A percentile compares a stretch with the other conserved stretches of the same genome.
These are phyloP conservation scores for Podabrus alpinus DNA, from an alignment of 2,888 invertebrate species.

Conservation along the genomic window DNA sequence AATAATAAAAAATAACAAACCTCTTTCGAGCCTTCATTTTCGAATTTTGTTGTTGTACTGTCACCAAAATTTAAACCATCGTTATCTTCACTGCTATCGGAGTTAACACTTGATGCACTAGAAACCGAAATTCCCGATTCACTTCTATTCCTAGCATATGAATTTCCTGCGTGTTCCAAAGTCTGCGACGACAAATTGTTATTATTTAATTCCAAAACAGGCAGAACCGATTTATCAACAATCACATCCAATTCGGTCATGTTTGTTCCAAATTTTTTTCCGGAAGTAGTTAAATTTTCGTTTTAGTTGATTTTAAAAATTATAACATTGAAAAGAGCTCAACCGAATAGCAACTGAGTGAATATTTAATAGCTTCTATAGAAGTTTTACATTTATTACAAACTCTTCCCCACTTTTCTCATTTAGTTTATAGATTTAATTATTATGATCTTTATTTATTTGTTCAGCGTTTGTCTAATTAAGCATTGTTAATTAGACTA, in stretches of 20 bases:
- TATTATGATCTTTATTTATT: neutral
- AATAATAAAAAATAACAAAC: neutral
- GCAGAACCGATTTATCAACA: conserved; percentile 10
- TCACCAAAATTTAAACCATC: conserved; percentile 21
- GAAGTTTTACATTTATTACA: conserved; percentile 19
- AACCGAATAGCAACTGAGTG: conserved; percentile 11
- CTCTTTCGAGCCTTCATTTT: neutral
- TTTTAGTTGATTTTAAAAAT: neutral
- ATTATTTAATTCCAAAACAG: conserved; percentile 33
- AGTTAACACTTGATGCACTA: conserved; percentile 42
- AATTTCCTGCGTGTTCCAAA: conserved; percentile 13
- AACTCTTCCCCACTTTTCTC: conserved; percentile 27
- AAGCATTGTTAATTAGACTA: neutral
- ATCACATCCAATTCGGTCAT: neutral
- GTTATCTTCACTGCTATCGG: conserved; percentile 43
- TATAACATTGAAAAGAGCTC: neutral
- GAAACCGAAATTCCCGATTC: conserved; percentile 39
- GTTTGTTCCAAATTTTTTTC: neutral
- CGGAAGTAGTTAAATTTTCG: neutral
- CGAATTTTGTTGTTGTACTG: neutral
- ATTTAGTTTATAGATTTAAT: conserved; percentile 2
- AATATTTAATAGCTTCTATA: conserved; percentile 16
- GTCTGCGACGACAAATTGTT: conserved; percentile 10
- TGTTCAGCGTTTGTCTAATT: neutral
- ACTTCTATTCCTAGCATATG: conserved; percentile 26